Base-by-base conservation (phyloP, 2,888 invertebrate species). In the Harpalus rubripes region DNA sequence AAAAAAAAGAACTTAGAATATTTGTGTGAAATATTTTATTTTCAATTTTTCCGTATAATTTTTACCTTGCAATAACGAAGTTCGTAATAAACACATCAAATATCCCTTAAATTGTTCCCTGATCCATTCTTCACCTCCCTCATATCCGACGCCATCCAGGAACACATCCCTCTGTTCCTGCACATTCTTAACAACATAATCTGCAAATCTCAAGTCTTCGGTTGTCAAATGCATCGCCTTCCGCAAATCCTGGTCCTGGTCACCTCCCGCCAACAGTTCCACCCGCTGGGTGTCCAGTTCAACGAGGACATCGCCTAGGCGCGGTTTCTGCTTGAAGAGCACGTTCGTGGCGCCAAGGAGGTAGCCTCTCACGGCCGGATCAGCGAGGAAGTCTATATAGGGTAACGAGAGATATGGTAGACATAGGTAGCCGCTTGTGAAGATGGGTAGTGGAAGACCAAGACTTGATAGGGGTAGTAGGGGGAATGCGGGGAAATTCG, bases 321-420 rank as follows among this genome's bases (percentile, higher is more conserved):
- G 96, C 86, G 96, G 94, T 89, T 98, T 98, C 90, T 99, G 99
- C 90, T 98, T 97, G 90, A 99, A 99, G 56, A 99, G 92, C n/a
- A 98, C 96, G 92, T 99, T 99, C 15, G 99, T 99, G n/a, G 99
- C 99, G 58, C 99, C 99, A 85, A 98, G 96, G 65, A 98, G 93
- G 91, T 96, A 96, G 65, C 84, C 96, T 86, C 95, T 92, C 7
- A 98, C 97, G 88, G 96, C 96, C 3, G 96, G 94, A 91, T 98
- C 98, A 78, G 95, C 95, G 82, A 99, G 92, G 84, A 98, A 92
- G 92, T 99, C 99, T 92, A 99, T 94, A 90, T 98, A 98, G 87
- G 98, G 98, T 87, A 99, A 92, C 2, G 98, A 98, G 86, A 99
- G 92, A 91, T 99, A 99, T 16, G 99, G 99, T 90, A 99, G 94